These are phyloP conservation scores for Heliothis subflexa DNA, from an alignment of 1,140 invertebrate genomes.

Conservation along the genomic window DNA sequence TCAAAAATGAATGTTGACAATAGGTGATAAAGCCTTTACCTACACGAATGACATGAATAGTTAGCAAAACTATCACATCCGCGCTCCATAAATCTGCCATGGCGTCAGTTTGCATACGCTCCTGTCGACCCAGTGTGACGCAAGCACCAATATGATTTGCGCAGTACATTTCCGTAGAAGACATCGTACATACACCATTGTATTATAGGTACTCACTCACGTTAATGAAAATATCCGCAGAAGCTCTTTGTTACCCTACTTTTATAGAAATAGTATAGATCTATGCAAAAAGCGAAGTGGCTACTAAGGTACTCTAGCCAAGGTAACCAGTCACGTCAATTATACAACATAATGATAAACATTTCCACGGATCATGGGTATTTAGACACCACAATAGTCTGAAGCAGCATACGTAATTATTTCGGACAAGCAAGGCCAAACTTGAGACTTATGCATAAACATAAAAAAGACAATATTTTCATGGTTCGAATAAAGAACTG, in stretches of 20 bases:
- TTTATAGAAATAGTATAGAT: slow-evolving; percentile 30
- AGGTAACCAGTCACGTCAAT: slow-evolving; percentile 70
- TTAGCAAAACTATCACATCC: slow-evolving; percentile 51
- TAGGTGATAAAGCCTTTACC: slow-evolving; percentile 33
- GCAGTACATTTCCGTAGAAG: slow-evolving; percentile 57
- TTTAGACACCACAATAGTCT: slow-evolving; percentile 71
- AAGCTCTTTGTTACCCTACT: slow-evolving; percentile 52
- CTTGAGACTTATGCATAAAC: slow-evolving; percentile 36
- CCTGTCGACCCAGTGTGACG: slow-evolving; percentile 48
- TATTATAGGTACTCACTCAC: slow-evolving; percentile 1
- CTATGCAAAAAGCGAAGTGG: slow-evolving; percentile 50
- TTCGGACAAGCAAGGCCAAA: slow-evolving; percentile 69
- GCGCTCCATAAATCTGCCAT: slow-evolving; percentile 46
- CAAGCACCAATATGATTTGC: slow-evolving; percentile 57
- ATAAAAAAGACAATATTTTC: slow-evolving; percentile 38
- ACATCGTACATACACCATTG: slow-evolving; percentile 27
- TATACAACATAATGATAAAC: slow-evolving; percentile 69
- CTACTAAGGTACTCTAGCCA: slow-evolving; percentile 62
- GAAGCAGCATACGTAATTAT: slow-evolving; percentile 64
- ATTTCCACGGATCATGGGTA: slow-evolving; percentile 76
- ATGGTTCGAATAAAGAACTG: slow-evolving; percentile 27
- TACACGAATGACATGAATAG: slow-evolving; percentile 38
- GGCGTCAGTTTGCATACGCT: slow-evolving; percentile 43
- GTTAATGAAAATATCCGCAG: slow-evolving; percentile 41
- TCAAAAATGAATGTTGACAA: slow-evolving; percentile 35